Evolutionary conservation across 2,888 invertebrate genomes (phyloP).

Genomic region (Aleiodes leptofemur): DNA sequence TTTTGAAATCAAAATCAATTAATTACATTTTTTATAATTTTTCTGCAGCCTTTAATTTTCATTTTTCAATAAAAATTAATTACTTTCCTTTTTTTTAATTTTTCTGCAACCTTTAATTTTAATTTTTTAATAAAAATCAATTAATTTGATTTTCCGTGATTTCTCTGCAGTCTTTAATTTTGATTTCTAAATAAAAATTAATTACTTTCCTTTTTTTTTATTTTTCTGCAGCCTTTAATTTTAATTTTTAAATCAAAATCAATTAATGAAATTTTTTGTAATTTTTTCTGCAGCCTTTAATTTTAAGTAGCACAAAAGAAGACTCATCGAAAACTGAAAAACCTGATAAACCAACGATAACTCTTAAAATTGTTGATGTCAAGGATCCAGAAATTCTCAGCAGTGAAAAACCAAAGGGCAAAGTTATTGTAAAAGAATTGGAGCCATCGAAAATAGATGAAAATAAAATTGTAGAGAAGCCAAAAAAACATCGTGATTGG

Average conservation of each 20-base stretch:
- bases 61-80: no score
- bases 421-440: conserved; percentile 40
- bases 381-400: conserved; percentile 25
- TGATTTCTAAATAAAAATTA: no score
- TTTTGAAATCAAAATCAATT: conserved; percentile 11
- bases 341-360: conserved; percentile 57
- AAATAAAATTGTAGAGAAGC: conserved; percentile 45
- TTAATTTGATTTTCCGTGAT: conserved; percentile 40
- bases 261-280: conserved; percentile 36
- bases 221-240: no score
- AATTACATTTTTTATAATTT: conserved; percentile 33
- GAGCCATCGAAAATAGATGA: conserved; percentile 35
- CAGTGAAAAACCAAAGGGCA: conserved; percentile 30
- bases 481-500: conserved; percentile 74
- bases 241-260: conserved; percentile 1
- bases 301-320: conserved; percentile 36
- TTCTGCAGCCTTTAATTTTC: conserved; percentile 44
- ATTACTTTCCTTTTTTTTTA: no score
- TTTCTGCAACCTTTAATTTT: no score
- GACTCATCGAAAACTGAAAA: conserved; percentile 28
- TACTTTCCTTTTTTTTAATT: no score
- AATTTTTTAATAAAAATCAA: conserved; percentile 20
- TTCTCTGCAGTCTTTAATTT: no score
- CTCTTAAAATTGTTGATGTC: conserved; percentile 49
- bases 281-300: conserved; percentile 41